phyloP scores from a whole-genome alignment of 2,888 invertebrate species.

The Caenorhabditis sp. region DNA sequence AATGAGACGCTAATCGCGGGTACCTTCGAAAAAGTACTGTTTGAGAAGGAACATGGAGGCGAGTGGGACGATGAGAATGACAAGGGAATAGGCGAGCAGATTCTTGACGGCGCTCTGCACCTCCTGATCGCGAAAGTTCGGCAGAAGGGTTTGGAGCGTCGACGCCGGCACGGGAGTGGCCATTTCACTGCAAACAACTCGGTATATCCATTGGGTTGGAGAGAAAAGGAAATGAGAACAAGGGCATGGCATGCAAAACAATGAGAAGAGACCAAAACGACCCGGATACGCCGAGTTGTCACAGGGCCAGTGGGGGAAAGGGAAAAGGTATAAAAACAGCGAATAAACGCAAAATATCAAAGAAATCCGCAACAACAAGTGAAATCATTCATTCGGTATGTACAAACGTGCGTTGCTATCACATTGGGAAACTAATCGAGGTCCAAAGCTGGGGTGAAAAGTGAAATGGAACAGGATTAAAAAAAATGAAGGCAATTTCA shows the following conservation, averaged over 20 bases:
- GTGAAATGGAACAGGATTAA: too few species aligned
- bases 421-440: conserved; percentile 33
- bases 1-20: not conserved
- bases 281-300: conserved; percentile 50
- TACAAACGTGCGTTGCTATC: conserved; percentile 19
- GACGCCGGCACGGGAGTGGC: conserved; percentile 21
- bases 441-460: conserved; percentile 9
- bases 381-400: conserved; percentile 12
- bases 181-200: conserved; percentile 55
- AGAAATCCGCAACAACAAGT: not conserved
- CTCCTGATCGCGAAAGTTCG: conserved; percentile 72
- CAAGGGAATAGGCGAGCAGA: conserved; percentile 74
- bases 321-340: not conserved
- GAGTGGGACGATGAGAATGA: conserved; percentile 77
- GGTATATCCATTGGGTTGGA: conserved; percentile 45
- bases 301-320: conserved; percentile 14
- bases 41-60: conserved; percentile 78
- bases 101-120: conserved; percentile 76
- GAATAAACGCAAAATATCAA: not conserved
- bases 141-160: conserved; percentile 73
- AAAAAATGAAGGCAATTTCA: too few species aligned
- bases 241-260: not conserved
- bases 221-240: not conserved
- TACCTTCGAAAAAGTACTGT: conserved; percentile 75
- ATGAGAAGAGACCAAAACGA: not conserved